Conservation (phyloP, 2,888 invertebrate species). For the Tanypteryx hageni region DNA sequence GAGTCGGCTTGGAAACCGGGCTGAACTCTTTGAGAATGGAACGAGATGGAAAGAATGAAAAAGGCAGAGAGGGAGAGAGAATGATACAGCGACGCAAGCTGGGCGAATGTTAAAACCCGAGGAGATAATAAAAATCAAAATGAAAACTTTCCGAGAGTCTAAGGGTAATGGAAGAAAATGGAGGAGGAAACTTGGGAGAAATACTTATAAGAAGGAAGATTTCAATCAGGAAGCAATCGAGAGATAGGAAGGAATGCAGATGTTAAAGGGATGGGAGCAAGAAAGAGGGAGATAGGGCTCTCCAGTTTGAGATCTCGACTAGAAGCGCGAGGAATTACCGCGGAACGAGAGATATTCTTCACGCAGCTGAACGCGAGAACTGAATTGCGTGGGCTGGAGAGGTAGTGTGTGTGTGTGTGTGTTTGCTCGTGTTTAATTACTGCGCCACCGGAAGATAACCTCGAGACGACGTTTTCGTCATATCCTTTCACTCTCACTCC, state of each 20-base stretch:
- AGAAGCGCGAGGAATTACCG: not conserved
- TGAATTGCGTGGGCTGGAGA: too few relatives aligned
- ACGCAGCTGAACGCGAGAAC: not conserved
- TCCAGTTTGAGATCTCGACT: not conserved
- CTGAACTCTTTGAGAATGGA: not conserved
- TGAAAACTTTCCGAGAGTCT: not conserved
- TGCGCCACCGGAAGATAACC: not conserved
- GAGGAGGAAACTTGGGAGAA: not conserved
- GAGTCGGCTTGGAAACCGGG: not conserved
- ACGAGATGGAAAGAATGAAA: not conserved
- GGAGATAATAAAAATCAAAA: too few relatives aligned
- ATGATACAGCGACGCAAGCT: too few relatives aligned
- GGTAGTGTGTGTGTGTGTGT: not conserved
- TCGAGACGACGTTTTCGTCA: not conserved
- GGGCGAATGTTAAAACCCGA: too few relatives aligned
- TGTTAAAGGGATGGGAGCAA: not conserved
- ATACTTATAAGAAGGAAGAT: not conserved
- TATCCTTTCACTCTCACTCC: too few relatives aligned
- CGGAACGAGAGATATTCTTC: not conserved
- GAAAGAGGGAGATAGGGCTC: not conserved
- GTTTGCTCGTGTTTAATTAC: conserved; percentile 10
- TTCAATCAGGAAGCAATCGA: not conserved
- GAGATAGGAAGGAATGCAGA: not conserved
- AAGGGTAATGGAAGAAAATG: not conserved
- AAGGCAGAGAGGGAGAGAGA: not conserved